Evolutionary conservation across 2,797 vertebrate genomes (phyloP).

Genomic region (Onychomys leucogaster): DNA sequence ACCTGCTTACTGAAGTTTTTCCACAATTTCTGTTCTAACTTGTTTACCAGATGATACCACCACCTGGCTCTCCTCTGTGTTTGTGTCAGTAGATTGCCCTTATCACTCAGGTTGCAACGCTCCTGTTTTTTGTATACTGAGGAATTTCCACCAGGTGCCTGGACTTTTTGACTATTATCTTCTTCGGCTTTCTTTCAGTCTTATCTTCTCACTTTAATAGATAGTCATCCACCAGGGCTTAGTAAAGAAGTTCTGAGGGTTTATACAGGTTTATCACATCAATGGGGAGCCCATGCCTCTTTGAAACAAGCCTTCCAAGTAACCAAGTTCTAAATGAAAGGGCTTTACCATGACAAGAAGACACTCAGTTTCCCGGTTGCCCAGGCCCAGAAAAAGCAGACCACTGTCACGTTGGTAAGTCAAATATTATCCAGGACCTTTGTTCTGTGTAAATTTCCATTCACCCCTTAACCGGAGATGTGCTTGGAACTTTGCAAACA

Average conservation of each 20-base stretch:
- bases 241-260: neutral
- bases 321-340: neutral
- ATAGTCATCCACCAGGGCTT: neutral
- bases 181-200: neutral
- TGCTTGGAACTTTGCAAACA: neutral
- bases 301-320: neutral
- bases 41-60: neutral
- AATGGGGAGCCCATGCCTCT: neutral
- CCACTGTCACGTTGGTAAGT: neutral
- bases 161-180: neutral
- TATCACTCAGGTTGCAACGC: neutral
- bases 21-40: neutral
- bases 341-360: neutral
- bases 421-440: neutral
- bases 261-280: neutral
- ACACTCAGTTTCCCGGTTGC: neutral
- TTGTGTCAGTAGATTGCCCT: neutral
- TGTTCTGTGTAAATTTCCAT: neutral
- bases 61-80: neutral
- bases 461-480: neutral
- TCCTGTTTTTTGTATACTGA: neutral
- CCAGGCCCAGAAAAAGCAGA: neutral
- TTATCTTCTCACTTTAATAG: neutral
- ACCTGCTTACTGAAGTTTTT: neutral
- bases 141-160: neutral